Base-by-base conservation (phyloP, 2,113 vertebrate species). In the Cichladusa arquata region DNA sequence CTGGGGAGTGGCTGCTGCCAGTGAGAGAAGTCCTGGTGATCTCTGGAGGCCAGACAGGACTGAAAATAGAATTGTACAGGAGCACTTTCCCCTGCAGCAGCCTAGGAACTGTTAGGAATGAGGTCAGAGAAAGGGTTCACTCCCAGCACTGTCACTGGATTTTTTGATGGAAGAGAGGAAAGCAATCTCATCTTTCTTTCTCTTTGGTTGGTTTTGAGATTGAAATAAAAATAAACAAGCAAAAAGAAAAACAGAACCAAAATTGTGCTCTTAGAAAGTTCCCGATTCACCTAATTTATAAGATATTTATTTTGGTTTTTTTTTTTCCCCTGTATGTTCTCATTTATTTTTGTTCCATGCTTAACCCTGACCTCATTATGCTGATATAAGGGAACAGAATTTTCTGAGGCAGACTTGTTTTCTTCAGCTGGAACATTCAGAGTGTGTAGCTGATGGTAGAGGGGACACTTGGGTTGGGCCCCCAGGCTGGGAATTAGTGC, bases 301-400 rank as follows among this genome's bases (percentile, higher is more conserved):
- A 54, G 14, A 38, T 47, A 22, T 0, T 56, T 76, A 34, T 69
- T 13, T 50, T 0, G 0, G 83, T 72, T 40, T 40, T 40, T 40
- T 50, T 66, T 29, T 87, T 81, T 71, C 65, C 19, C 33, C 28
- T 48, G 11, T 69, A 36, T 1, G 1, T 9, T 71, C 23, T 28
- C 8, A 0, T 31, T 1, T 26, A 4, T 44, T 19, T 79, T 81
- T 84, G 20, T 56, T 88, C 34, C 18, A 28, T 8, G 3, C 34
- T 64, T 69, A 50, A 42, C 34, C 29, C 44, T 51, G 29, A 40
- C 64, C 38, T 81, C 47, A 26, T 65, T 14, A 16, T 34, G 19
- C 19, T 79, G 36, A 34, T 58, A 9, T 8, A 31, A 67, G 44
- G 26, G 62, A 56, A 15, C 29, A 31, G 25, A 61, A 8, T 92